Evolutionary conservation across 2,888 invertebrate species (phyloP), one percentile per base, ranked within the genome.

Genomic region (Sminthurinus aureus): DNA sequence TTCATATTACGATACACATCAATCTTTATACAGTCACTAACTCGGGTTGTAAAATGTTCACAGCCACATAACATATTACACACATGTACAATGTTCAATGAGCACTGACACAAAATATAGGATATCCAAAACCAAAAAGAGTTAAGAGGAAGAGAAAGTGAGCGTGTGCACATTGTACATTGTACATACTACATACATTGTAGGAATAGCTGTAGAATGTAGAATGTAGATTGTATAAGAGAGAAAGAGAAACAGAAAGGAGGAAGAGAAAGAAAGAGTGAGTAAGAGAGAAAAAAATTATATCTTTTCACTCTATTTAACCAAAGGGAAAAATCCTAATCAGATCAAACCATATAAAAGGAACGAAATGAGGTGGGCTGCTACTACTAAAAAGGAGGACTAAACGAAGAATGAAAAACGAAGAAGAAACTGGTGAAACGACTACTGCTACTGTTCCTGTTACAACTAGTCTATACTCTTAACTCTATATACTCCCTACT

Each of bases 301-400:
- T 67, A 69, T 77, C 71, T 52, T 77, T 82, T 82, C 77, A 82
- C 22, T 82, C 76, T 82, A 82, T 76, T 76, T 82, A 82, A 76
- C 81, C 67, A 76, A 75, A 74, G 75, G 76, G 71, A 69, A 67
- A 82, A 77, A 76, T 76, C 77, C 77, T 82, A 67, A 77, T 77
- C 82, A 69, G 77, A 82, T 77, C 77, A 76, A 82, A 77, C 69
- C 76, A 77, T 82, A 67, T 51, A 69, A 76, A 75, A 58, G 77
- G 71, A 77, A 82, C 24, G 77, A 82, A 82, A 76, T 77, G 76
- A 77, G 77, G 82, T 82, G 76, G 76, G 82, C 77, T 77, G 76
- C 77, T 76, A 75, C 67, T 38, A 38, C 3, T 38, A 38, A 38
- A 77, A 76, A 82, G 69, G 51, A 58, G 20, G 79, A 79, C 6